Evolutionary conservation across 2,888 invertebrate genomes (phyloP), one percentile per base, ranked within the genome.

Genomic region (Hybos culiciformis): DNA sequence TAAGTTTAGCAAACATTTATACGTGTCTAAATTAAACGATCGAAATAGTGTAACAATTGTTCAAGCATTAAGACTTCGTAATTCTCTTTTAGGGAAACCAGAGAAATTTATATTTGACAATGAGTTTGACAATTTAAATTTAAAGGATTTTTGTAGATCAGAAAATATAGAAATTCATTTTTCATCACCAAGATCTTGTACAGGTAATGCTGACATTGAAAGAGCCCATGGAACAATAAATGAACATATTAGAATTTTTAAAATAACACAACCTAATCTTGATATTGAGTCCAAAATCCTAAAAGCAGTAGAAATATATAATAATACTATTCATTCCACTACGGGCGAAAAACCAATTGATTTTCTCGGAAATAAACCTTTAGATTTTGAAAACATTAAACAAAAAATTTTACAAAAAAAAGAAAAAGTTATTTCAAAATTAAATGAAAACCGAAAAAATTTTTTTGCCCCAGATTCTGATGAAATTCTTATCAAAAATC

Each of bases 121-220:
- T 17, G 32, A 32, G 12, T 17, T 32, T 15, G 7, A 15, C 17
- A 32, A 6, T 37, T 24, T 24, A 24, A 24, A 24, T 24, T 24
- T 24, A 24, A 24, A 24, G 11, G 24, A 24, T 14, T 29, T 32
- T 32, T 32, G 14, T 14, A 32, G 40, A 40, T 12, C n/a, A 41
- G 41, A 37, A 36, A 26, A 36, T 9, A 31, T 39, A n/a, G 29
- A 39, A 18, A 8, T 31, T 11, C 29, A 29, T 26, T 29, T 39
- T 17, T 37, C 31, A 5, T 29, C 40, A 11, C 40, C 44, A 11
- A 15, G 37, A 9, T 14, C 34, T 3, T 23, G 41, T 12, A 44
- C 44, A 2, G 41, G 44, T 18, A 44, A 44, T n/a, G 29, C 44
- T 11, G 41, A 41, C 21, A 41, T 40, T 12, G 32, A 40, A 32